Evolutionary conservation across 2,888 invertebrate genomes (phyloP), one percentile per base, ranked within the genome.

Genomic region (Lasioglossum morio): DNA sequence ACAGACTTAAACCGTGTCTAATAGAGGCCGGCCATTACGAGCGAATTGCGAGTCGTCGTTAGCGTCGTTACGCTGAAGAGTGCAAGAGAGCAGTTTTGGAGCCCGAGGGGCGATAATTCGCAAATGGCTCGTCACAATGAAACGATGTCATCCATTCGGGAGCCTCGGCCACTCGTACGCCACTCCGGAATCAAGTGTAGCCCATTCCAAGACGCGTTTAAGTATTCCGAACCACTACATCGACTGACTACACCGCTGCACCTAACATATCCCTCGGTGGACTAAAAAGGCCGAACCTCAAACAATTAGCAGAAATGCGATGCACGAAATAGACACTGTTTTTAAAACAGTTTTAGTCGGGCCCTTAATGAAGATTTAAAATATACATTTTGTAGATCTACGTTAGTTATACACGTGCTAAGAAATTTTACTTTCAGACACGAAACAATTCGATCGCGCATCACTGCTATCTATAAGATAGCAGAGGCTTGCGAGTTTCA

Each of bases 31-130:
- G 79, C 90, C 79, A 88, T 89, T 90, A 89, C 90, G 77, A 78
- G 60, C 81, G 86, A 90, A 88, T 90, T 88, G 90, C 86, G 79
- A 84, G 84, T 37, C 82, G 84, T 83, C 84, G 88, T 88, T 87
- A 87, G 85, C 76, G 84, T 86, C 84, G 88, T 88, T 87, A 88
- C 87, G 83, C 79, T 70, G 81, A 87, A 90, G 84, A 87, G 91
- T 81, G 85, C 81, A 84, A 85, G 85, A 82, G 89, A 89, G 85
- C 82, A 84, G 79, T 90, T 90, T 90, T 81, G 91, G 82, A 73
- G 83, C 84, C 81, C 63, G 77, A 89, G 87, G 82, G 87, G 82
- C 78, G 89, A 90, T 90, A 90, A 90, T 90, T 90, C 87, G 85
- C 84, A 90, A 90, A 85, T 84, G 84, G 80, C 85, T 85, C 87